Base-by-base conservation (phyloP, 1,140 invertebrate species). In the Tetranychus cinnabarinus region DNA sequence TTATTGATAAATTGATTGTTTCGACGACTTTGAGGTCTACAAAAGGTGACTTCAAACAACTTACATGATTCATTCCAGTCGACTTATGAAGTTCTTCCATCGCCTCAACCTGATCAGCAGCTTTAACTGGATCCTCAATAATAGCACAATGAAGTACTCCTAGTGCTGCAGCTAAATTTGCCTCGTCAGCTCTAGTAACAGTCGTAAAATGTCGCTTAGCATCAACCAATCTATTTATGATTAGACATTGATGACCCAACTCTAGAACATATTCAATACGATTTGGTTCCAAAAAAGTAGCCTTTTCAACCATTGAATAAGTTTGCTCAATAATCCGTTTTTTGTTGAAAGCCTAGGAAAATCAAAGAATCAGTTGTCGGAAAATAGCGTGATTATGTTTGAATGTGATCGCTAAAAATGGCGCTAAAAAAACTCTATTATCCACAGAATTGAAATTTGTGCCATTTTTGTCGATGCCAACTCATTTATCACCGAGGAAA, bases 91-190 rank as follows among this genome's bases (percentile, higher is more conserved):
- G 79, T 71, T 92, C 87, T 69, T 81, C 79, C 0, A 96, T 73
- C 66, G 90, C 82, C 65, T 92, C 84, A 33, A 96, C 74, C 72
- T 93, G 87, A 67, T 80, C 77, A 0, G 85, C 81, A 68, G 88
- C 79, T 50, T 79, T 74, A 55, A 73, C 63, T 64, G 77, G 72
- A 59, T 76, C 70, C 57, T 78, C 76, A 35, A 71, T 58, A 45
- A 89, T 73, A 72, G 89, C 85, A 73, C 86, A 88, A 15, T 81
- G 70, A 15, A 88, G 86, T 45, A 91, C 74, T 72, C 76, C 76
- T 61, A 72, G 74, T 5, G 91, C 70, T 3, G 86, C 84, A 15
- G 77, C 71, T 35, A 89, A 81, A 52, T 83, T 88, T 6, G 82
- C 82, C 62, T 86, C 85, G 67, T 93, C 85, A 10, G 86, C 73